These are phyloP conservation scores for Chrysotoxum bicinctum DNA, from an alignment of 2,888 invertebrate species.

Conservation along the genomic window DNA sequence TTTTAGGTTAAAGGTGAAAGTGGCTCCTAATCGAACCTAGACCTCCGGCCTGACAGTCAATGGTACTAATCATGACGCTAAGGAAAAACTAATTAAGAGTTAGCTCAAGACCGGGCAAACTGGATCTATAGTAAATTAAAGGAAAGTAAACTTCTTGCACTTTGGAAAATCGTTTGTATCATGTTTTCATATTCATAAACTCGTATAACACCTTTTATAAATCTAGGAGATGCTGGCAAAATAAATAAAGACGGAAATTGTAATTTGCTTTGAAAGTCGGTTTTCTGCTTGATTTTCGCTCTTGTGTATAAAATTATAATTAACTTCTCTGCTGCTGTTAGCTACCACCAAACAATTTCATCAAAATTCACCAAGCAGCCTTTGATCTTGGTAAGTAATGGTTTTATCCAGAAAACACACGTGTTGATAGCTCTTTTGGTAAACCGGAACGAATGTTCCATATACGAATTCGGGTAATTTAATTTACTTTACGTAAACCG, in stretches of 20 bases:
- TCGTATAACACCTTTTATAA: no score
- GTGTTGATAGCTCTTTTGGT: background rate
- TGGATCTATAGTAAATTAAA: no score
- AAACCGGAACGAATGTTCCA: background rate
- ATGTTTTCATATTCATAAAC: no score
- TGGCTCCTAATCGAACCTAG: no score
- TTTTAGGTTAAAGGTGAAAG: no score
- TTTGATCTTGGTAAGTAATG: constrained; percentile 8
- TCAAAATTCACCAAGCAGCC: background rate
- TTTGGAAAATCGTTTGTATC: no score
- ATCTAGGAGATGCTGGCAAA: no score
- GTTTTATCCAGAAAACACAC: background rate
- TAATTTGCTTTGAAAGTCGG: background rate
- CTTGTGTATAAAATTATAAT: background rate
- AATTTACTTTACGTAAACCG: constrained; percentile 4
- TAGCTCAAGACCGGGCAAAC: no score
- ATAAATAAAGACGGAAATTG: background rate
- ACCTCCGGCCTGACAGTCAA: no score
- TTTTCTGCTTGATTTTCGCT: constrained; percentile 3
- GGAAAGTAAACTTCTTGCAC: no score
- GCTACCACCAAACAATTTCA: background rate
- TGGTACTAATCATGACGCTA: no score
- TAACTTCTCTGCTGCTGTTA: background rate
- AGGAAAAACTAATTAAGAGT: no score
- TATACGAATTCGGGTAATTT: constrained; percentile 1